These are phyloP conservation scores for Brienomyrus longianalis DNA, from an alignment of 2,113 vertebrate species.

Conservation along the genomic window DNA sequence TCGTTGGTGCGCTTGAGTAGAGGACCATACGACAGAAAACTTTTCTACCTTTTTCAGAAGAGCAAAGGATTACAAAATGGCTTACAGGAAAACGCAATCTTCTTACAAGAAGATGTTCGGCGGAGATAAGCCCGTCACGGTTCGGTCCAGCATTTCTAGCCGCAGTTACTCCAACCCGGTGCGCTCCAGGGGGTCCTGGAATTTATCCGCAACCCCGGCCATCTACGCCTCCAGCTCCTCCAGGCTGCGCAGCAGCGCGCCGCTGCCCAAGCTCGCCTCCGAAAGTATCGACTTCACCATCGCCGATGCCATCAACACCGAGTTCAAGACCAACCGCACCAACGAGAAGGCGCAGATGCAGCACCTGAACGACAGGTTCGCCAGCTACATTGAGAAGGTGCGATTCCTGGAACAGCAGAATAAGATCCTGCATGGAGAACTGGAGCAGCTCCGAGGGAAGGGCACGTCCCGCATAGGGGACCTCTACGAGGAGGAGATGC, in stretches of 20 bases:
- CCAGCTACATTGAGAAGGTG: slow-evolving; percentile 93
- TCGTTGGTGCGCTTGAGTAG: background rate
- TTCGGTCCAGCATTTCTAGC: slow-evolving; percentile 53
- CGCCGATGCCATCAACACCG: slow-evolving; percentile 83
- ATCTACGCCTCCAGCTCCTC: slow-evolving; percentile 53
- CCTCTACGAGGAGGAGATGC: slow-evolving; percentile 90
- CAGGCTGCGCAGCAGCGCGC: slow-evolving; percentile 65
- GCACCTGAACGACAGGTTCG: slow-evolving; percentile 92
- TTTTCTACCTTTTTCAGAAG: background rate
- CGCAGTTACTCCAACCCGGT: slow-evolving; percentile 65
- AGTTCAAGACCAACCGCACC: slow-evolving; percentile 82
- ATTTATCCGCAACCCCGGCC: slow-evolving; percentile 57
- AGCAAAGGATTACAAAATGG: slow-evolving; percentile 40
- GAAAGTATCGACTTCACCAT: slow-evolving; percentile 79
- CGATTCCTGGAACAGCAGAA: slow-evolving; percentile 94
- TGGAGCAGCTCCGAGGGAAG: slow-evolving; percentile 85
- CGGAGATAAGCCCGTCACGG: slow-evolving; percentile 40
- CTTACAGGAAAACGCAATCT: slow-evolving; percentile 52
- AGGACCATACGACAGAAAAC: background rate
- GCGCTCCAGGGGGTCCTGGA: slow-evolving; percentile 62
- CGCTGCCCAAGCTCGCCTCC: slow-evolving; percentile 61
- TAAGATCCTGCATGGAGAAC: slow-evolving; percentile 83
- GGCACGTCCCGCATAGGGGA: slow-evolving; percentile 81
- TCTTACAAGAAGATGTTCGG: slow-evolving; percentile 88
- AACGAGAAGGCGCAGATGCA: slow-evolving; percentile 91